A percentile compares a stretch with the other conserved stretches of the same genome.
Conservation (phyloP, 2,888 invertebrate genomes). For the Drosophila sordidula region DNA sequence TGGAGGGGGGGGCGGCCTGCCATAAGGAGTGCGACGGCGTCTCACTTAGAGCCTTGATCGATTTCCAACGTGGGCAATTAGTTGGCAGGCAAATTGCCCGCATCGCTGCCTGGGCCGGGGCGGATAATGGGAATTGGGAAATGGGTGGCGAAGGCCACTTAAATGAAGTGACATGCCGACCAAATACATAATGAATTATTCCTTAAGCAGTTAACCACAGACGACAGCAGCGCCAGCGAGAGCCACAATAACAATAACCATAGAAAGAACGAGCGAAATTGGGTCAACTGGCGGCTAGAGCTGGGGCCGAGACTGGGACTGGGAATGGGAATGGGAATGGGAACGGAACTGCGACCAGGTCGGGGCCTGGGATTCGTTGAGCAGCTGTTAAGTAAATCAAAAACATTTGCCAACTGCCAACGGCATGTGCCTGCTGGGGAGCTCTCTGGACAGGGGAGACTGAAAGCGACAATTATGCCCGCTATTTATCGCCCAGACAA, state of each 20-base stretch:
- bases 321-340: slow-evolving; percentile 9
- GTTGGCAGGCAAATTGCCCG: slow-evolving; percentile 72
- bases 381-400: slow-evolving; percentile 63
- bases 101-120: slow-evolving; percentile 39
- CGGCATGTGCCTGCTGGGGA: slow-evolving; percentile 45
- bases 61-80: slow-evolving; percentile 68
- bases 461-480: slow-evolving; percentile 55
- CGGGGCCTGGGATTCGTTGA: slow-evolving; percentile 13
- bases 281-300: slow-evolving; percentile 53
- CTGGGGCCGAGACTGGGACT: neutral
- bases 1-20: neutral
- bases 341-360: neutral
- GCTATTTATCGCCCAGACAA: slow-evolving; percentile 64
- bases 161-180: slow-evolving; percentile 74
- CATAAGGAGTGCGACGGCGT: slow-evolving; percentile 9
- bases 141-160: slow-evolving; percentile 52
- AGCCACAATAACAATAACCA: neutral
- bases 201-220: slow-evolving; percentile 75
- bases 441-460: neutral
- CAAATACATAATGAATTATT: slow-evolving; percentile 79
- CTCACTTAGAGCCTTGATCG: slow-evolving; percentile 64
- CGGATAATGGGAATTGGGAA: neutral
- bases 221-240: slow-evolving; percentile 20
- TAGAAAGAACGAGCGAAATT: slow-evolving; percentile 34
- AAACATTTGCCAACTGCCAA: slow-evolving; percentile 64